Evolutionary conservation across 1,140 invertebrate species (phyloP), one percentile per base, ranked within the genome.

Genomic region (Papilio machaon): DNA sequence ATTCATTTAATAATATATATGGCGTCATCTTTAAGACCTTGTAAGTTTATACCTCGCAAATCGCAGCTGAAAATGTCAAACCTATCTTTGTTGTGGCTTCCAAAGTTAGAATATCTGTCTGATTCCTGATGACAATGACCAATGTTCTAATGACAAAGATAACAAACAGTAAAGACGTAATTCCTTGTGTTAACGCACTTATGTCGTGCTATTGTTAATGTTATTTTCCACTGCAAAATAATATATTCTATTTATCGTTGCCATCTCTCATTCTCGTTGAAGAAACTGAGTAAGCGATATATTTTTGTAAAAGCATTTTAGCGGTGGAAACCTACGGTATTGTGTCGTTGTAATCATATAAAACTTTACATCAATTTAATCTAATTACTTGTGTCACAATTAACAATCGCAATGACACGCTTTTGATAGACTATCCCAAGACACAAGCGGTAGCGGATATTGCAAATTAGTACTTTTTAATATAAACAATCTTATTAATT

Each of bases 341-440:
- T 10, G 60, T 67, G 64, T 67, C 23, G 52, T 54, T 54, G 64
- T 67, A 35, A 67, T 35, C 30, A 6, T 23, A 30, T 70, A 15
- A 70, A 70, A 70, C 30, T 35, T 70, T 35, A 70, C 23, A 70
- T 70, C 30, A 30, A 67, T 67, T 35, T 67, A 70, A 70, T 70
- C 64, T 35, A 70, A 70, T 35, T 35, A 70, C 13, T 70, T 38
- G 30, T 38, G 64, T 58, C 54, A 70, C 30, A 64, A 35, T 30
- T 64, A 70, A 70, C 30, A 70, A 70, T 70, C 64, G 13, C 64
- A 70, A 70, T 70, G 64, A 70, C 30, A 70, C 64, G 30, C 64
- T 70, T 70, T 70, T 70, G 30, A 70, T 70, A 30, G 2, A 30
- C 23, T 11, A 11, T 30, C 23, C 23, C 64, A 70, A 70, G 30